These are phyloP conservation scores for Xyrichtys novacula DNA, from an alignment of 2,797 vertebrate genomes.

Conservation along the genomic window DNA sequence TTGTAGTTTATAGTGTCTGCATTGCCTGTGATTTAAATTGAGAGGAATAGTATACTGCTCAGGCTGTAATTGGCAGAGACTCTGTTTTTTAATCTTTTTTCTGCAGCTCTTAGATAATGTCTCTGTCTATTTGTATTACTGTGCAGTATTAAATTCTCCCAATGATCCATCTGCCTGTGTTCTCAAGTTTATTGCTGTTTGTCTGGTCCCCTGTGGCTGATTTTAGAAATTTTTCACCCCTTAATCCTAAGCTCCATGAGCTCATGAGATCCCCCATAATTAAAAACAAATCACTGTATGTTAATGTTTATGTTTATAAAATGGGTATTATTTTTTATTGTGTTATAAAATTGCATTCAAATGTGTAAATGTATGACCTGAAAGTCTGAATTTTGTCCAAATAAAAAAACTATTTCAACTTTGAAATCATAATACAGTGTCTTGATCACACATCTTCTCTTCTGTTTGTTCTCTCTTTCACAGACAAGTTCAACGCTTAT, in stretches of 20 bases:
- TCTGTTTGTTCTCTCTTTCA: slow-evolving; percentile 20
- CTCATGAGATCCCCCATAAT: slow-evolving; percentile 6
- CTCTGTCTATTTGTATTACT: slow-evolving; percentile 22
- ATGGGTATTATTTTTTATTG: no score
- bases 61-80: background rate
- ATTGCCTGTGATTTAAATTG: slow-evolving; percentile 9
- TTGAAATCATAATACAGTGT: background rate
- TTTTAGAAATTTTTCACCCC: background rate
- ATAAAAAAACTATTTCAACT: background rate
- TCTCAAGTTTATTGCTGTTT: background rate
- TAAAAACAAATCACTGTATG: no score
- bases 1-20: background rate
- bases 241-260: slow-evolving; percentile 11
- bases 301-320: no score
- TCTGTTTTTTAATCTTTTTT: slow-evolving; percentile 1
- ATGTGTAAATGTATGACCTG: no score
- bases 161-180: no score
- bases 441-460: background rate
- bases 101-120: background rate
- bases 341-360: no score
- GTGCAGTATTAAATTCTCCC: slow-evolving; percentile 6
- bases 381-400: no score
- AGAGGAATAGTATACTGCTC: background rate
- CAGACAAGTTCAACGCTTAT: slow-evolving; percentile 97
- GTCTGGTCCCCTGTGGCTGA: background rate